phyloP scores from a whole-genome alignment of 2,888 invertebrate genomes.

The Ischnus inquisitorius region DNA sequence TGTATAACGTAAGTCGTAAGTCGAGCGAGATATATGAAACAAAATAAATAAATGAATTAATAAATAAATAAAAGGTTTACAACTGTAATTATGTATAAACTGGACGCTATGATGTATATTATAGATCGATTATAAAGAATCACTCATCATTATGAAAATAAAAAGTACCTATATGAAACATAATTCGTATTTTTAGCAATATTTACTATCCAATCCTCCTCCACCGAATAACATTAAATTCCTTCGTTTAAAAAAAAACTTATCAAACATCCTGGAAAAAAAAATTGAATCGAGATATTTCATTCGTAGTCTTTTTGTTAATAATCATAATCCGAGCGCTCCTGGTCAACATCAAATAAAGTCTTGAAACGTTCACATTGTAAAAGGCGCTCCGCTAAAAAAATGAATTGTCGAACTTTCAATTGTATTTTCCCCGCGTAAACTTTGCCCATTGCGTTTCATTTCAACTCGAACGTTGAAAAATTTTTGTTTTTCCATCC shows the following conservation, averaged over 20 bases:
- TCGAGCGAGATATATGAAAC: conserved; percentile 58
- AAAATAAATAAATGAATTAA: conserved; percentile 35
- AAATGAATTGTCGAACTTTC: not conserved
- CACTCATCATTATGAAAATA: conserved; percentile 84
- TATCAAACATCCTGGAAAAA: not conserved
- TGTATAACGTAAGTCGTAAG: conserved; percentile 63
- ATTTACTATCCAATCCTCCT: not conserved
- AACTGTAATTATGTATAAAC: conserved; percentile 85
- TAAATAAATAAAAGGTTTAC: conserved; percentile 77
- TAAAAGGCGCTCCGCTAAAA: no score
- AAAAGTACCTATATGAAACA: conserved; percentile 75
- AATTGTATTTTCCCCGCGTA: not conserved
- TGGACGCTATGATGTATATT: conserved; percentile 85
- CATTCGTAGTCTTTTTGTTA: no score
- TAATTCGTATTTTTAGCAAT: conserved; percentile 7
- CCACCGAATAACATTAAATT: not conserved
- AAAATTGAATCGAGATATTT: no score
- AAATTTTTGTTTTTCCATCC: no score
- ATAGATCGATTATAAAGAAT: conserved; percentile 85
- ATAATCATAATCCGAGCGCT: no score
- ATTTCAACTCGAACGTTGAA: no score
- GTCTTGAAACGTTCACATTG: no score
- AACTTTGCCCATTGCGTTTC: no score
- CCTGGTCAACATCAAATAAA: no score
- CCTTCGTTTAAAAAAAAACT: not conserved